Evolutionary conservation across 1,140 invertebrate species (phyloP).

Genomic region (Riptortus pedestris): DNA sequence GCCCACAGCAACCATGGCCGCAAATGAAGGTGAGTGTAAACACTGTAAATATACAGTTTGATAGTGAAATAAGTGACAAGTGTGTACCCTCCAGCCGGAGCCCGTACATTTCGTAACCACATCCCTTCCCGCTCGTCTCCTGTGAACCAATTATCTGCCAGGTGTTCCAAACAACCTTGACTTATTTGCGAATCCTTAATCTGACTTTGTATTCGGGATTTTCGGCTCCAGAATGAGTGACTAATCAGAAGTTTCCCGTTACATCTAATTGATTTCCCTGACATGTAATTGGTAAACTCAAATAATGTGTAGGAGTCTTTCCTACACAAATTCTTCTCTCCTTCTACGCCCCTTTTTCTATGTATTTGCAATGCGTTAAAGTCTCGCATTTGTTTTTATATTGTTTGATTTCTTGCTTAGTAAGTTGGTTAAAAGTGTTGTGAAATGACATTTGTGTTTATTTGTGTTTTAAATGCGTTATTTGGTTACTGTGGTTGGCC

Average conservation of each 20-base stretch:
- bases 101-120: background rate
- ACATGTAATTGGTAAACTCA: too few species aligned
- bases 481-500: too few species aligned
- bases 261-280: too few species aligned
- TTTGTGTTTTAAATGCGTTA: too few species aligned
- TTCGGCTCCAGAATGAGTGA: too few species aligned
- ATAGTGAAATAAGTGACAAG: too few species aligned
- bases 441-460: too few species aligned
- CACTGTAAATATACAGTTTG: slow-evolving; percentile 17
- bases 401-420: too few species aligned
- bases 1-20: slow-evolving; percentile 28
- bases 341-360: background rate
- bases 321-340: slow-evolving; percentile 12
- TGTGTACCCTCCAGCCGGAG: too few species aligned
- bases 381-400: background rate
- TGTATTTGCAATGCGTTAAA: background rate
- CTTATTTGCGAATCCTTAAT: background rate
- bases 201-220: too few species aligned
- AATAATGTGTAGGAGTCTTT: slow-evolving; percentile 4
- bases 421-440: too few species aligned
- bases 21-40: slow-evolving; percentile 28
- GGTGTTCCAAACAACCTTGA: background rate
- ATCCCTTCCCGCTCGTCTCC: background rate
- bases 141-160: background rate
- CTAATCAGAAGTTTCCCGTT: too few species aligned